Percentiles rank a stretch among this genome's conserved stretches.
Conservation (phyloP, 2,888 invertebrate species). For the Coecobrya sp. region DNA sequence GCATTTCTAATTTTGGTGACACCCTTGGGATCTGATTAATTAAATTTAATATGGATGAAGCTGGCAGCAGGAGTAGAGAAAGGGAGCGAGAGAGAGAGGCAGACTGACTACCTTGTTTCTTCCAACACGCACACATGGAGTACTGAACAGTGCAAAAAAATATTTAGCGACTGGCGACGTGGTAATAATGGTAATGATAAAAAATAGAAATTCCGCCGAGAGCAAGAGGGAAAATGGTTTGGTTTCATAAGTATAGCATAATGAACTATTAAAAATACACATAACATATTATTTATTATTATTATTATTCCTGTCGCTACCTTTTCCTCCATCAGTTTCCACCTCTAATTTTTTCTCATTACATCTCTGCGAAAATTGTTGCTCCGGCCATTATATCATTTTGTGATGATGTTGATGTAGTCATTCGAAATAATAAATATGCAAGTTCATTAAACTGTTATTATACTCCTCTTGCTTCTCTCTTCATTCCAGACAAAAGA, state of each 20-base stretch:
- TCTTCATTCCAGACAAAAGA: no score
- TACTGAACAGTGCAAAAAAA: no score
- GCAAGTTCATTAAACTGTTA: no score
- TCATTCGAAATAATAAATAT: no score
- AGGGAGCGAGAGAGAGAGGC: background rate
- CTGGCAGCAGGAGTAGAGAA: background rate
- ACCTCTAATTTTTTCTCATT: background rate
- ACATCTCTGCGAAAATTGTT: background rate
- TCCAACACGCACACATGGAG: no score
- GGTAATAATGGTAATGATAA: background rate
- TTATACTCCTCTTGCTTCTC: no score
- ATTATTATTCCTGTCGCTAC: background rate
- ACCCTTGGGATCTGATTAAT: constrained; percentile 85
- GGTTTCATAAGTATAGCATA: background rate
- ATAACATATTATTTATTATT: background rate
- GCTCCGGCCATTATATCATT: no score
- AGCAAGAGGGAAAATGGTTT: background rate
- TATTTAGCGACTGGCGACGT: no score
- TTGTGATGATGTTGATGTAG: no score
- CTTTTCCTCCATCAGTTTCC: background rate
- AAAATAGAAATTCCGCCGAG: background rate
- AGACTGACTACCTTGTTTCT: background rate
- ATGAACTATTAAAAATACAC: constrained; percentile 24
- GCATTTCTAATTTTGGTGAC: constrained; percentile 83
- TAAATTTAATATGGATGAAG: constrained; percentile 85